These are phyloP conservation scores for Onychomys leucogaster DNA, from an alignment of 2,797 vertebrate species.

Conservation along the genomic window DNA sequence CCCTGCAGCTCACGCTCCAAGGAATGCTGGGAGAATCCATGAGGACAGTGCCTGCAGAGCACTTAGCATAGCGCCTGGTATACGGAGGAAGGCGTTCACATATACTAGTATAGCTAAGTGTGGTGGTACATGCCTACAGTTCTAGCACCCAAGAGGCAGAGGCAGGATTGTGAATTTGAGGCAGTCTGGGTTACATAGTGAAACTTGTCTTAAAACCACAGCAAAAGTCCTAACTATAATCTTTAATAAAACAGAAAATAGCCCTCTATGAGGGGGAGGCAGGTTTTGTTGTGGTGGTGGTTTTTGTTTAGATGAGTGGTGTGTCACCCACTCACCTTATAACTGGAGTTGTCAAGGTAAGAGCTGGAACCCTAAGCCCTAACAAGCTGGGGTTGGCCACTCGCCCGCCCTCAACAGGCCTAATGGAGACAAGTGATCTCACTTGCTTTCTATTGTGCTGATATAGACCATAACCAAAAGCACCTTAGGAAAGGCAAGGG, in stretches of 20 bases:
- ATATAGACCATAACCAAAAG: background rate
- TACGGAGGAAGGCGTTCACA: background rate
- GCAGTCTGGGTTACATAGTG: background rate
- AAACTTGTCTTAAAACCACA: background rate
- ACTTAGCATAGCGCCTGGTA: background rate
- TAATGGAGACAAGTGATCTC: background rate
- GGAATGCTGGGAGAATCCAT: background rate
- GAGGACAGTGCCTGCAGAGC: background rate
- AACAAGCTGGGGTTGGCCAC: too few relatives aligned
- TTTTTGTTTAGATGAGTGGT: background rate
- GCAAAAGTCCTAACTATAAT: background rate
- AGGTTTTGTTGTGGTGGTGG: background rate
- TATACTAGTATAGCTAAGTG: background rate
- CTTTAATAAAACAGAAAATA: background rate
- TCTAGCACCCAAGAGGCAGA: background rate
- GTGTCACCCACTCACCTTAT: background rate
- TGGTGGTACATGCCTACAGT: too few relatives aligned
- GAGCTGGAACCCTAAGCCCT: background rate
- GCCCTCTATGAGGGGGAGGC: background rate
- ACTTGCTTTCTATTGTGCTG: background rate
- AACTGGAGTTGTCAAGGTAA: background rate
- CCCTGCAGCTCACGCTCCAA: too few relatives aligned
- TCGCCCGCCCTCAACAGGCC: background rate
- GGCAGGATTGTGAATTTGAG: background rate
- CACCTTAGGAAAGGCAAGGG: background rate